phyloP scores from a whole-genome alignment of 2,797 vertebrate species.

The Chaenodraco wilsoni region DNA sequence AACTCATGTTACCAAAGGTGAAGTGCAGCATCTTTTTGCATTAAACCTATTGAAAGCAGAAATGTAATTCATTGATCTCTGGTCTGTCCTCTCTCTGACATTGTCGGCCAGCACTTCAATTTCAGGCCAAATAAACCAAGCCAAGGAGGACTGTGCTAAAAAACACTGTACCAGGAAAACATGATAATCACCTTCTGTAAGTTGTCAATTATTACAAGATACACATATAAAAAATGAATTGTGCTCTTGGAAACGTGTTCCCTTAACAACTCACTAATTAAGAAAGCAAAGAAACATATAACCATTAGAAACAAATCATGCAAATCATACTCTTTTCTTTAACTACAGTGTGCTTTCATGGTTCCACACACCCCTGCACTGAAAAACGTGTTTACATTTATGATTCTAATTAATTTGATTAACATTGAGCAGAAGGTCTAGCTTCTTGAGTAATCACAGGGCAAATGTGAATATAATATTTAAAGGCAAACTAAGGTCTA shows the following conservation, averaged over 20 bases:
- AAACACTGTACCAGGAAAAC: not conserved
- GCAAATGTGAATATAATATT: slow-evolving; percentile 27
- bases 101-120: slow-evolving; percentile 14
- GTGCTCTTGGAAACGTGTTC: not conserved
- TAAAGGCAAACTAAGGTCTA: slow-evolving; percentile 29
- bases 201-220: not conserved
- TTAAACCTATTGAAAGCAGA: slow-evolving; percentile 6
- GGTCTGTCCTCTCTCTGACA: slow-evolving; percentile 22
- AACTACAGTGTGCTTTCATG: not conserved
- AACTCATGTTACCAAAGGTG: not conserved
- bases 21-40: slow-evolving; percentile 1
- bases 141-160: not conserved
- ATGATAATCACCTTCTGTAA: not conserved
- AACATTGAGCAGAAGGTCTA: slow-evolving; percentile 27
- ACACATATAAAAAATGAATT: not conserved
- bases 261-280: slow-evolving; percentile 1
- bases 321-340: not conserved
- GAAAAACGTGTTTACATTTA: slow-evolving; percentile 3
- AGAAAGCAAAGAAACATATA: not conserved
- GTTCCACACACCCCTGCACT: slow-evolving; percentile 13
- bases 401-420: slow-evolving; percentile 30
- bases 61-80: slow-evolving; percentile 13
- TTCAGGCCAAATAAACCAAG: slow-evolving; percentile 19
- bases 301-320: slow-evolving; percentile 7
- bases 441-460: slow-evolving; percentile 1